Conservation (phyloP, 2,888 invertebrate species). For the Meteorus cinctellus region DNA sequence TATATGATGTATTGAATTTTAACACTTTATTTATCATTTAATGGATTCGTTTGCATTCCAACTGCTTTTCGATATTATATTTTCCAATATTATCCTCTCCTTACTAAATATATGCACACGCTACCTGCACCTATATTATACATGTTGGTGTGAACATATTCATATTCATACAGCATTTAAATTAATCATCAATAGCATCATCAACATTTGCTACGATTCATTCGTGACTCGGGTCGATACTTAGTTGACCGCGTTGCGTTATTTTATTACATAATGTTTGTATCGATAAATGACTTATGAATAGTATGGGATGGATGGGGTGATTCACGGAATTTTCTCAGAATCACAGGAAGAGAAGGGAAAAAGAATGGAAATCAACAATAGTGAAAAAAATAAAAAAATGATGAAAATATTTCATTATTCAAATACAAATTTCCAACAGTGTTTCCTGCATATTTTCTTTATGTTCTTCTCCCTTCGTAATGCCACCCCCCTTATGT, state of each 20-base stretch:
- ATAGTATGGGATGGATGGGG: not conserved
- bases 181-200: conserved; percentile 12
- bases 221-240: conserved; percentile 35
- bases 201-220: not conserved
- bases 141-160: not conserved
- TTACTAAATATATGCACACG: not conserved
- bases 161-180: conserved; percentile 3
- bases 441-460: not conserved
- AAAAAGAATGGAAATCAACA: not conserved
- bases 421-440: not conserved
- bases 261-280: not conserved
- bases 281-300: not conserved
- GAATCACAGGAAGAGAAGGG: not conserved
- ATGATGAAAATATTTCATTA: not conserved
- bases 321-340: not conserved
- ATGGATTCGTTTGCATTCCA: not conserved
- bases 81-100: conserved; percentile 3
- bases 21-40: not conserved
- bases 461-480: not conserved
- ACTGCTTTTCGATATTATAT: not conserved
- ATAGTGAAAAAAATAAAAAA: not conserved
- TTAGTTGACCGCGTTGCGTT: conserved; percentile 28
- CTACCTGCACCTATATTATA: not conserved
- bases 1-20: not conserved
- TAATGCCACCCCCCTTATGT: not conserved